Conservation (phyloP, 1,140 invertebrate genomes). For the Galleria mellonella region DNA sequence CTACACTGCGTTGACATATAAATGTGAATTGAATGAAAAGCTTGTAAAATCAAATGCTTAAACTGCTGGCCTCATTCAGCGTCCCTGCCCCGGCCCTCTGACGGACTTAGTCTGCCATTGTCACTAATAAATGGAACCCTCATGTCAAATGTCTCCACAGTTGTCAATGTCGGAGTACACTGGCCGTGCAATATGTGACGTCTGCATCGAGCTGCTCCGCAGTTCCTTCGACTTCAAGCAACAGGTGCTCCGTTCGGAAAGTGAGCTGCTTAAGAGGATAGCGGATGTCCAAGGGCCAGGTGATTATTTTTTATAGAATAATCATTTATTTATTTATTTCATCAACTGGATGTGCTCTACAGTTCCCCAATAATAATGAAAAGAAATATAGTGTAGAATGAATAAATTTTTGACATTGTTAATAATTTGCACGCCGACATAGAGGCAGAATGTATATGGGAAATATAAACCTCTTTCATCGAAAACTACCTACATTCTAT, state of each 20-base stretch:
- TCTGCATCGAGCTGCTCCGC: conserved; percentile 20
- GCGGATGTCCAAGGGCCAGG: neutral
- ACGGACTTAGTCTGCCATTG: too few species aligned
- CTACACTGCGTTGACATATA: too few species aligned
- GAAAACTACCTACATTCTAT: too few species aligned
- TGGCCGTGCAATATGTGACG: conserved; percentile 22
- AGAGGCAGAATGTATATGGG: too few species aligned
- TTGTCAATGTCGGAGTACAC: conserved; percentile 2
- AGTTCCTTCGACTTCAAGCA: conserved; percentile 20
- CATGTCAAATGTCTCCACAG: neutral
- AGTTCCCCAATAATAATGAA: neutral
- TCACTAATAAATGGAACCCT: neutral
- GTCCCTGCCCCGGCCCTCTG: too few species aligned
- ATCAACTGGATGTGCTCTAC: too few species aligned
- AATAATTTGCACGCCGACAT: too few species aligned
- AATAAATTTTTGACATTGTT: too few species aligned
- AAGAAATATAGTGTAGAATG: neutral
- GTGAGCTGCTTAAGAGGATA: conserved; percentile 14
- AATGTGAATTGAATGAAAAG: neutral
- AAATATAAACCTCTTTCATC: too few species aligned
- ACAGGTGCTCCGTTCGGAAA: conserved; percentile 22
- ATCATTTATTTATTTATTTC: too few species aligned
- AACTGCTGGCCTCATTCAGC: too few species aligned
- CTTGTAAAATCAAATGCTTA: too few species aligned
- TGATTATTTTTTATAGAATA: neutral